Base-by-base conservation (phyloP, 2,113 vertebrate species). In the Irena cyanogastra region DNA sequence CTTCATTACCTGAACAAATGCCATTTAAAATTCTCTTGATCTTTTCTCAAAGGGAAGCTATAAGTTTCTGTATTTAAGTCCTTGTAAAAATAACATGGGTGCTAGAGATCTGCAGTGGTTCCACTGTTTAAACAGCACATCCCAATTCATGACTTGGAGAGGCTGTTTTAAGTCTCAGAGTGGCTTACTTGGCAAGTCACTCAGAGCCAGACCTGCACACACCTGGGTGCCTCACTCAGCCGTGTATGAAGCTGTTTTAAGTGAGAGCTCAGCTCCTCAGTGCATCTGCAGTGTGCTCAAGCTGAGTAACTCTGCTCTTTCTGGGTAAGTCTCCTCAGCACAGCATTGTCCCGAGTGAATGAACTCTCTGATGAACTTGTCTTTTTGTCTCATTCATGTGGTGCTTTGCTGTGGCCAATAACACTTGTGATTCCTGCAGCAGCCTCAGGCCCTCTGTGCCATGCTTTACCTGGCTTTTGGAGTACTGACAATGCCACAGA, bases 221-320 rank as follows among this genome's bases (percentile, higher is more conserved):
- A 9, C 4, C 2, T 0, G 1, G 3, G 33, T n/a, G 12, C 49
- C 50, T 61, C 60, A 5, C 52, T 70, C 2, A 11, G 2, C 37
- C 4, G 0, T 2, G 16, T 37, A 4, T 12, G 54, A 50, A 74
- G 44, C 1, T 33, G 71, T 24, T 65, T 7, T 5, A 39, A 82
- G 47, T 2, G 68, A 39, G 27, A 81, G 5, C 18, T 76, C 1
- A 0, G 16, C 39, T 68, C 26, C 69, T 44, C 45, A 19, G 60
- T 14, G 24, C 21, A 31, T 24, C 42, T 86, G 44, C 15, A 6
- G 41, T 2, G 10, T 27, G 26, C 10, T 59, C 41, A 35, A 33
- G 35, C 20, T 45, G 70, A 53, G 47, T 41, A 75, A 65, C 60
- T 82, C 56, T 57, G 21, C 22, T 60, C 21, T 90, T 75, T 71